These are phyloP conservation scores for Ceratina australensis DNA, from an alignment of 1,140 invertebrate species.

Conservation along the genomic window DNA sequence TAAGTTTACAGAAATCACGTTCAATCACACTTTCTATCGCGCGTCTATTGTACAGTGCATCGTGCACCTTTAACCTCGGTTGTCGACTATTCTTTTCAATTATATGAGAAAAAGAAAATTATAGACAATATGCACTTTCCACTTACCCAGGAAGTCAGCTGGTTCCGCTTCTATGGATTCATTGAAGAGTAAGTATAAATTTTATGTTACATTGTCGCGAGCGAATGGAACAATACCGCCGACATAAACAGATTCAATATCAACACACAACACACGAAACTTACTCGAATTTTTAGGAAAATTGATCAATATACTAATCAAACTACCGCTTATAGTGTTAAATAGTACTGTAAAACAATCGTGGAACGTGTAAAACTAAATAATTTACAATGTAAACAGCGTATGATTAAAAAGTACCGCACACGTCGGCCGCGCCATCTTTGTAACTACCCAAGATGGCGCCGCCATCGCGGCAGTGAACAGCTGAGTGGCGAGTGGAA, in stretches of 20 bases:
- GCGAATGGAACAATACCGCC: too few relatives aligned
- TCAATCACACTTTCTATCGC: too few relatives aligned
- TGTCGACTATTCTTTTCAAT: neutral
- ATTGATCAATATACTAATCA: neutral
- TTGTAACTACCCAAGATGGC: neutral
- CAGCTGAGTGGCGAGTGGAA: constrained; percentile 52
- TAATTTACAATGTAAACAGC: neutral
- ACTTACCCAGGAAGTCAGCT: neutral
- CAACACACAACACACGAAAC: neutral
- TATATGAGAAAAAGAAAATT: neutral
- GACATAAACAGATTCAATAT: neutral
- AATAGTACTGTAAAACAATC: too few relatives aligned
- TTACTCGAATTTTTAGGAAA: too few relatives aligned
- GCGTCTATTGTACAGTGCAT: too few relatives aligned
- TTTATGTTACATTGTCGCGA: too few relatives aligned
- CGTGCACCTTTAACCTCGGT: too few relatives aligned
- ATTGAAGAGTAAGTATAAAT: neutral
- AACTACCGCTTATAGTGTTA: too few relatives aligned
- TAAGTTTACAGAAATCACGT: too few relatives aligned
- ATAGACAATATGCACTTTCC: neutral
- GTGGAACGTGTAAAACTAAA: neutral
- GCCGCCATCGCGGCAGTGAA: constrained; percentile 11
- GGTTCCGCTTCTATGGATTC: too few relatives aligned
- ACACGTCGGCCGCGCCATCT: constrained; percentile 23
- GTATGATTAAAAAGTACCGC: neutral